A percentile compares a stretch with the other conserved stretches of the same genome.
phyloP scores from a whole-genome alignment of 2,113 vertebrate genomes.

The Brachypodius melanocephalos region DNA sequence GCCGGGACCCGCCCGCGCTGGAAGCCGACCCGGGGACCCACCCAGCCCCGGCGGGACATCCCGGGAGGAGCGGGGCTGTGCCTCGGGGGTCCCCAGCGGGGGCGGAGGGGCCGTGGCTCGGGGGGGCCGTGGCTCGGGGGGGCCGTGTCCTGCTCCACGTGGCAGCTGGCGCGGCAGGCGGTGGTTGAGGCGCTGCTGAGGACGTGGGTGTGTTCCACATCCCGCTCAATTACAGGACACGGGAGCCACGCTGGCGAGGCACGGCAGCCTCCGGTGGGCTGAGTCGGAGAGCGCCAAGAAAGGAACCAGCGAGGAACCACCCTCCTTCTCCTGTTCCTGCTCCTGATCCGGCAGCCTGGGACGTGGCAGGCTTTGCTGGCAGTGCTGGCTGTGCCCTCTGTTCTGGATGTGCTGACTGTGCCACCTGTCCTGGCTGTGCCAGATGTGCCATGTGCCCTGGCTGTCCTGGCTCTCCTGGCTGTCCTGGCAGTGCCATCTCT shows the following conservation, averaged over 20 bases:
- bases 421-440: not conserved
- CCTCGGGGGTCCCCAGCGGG: not conserved
- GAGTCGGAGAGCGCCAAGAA: not conserved
- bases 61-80: not conserved
- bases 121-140: not conserved
- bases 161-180: not conserved
- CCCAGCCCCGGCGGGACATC: too few species aligned
- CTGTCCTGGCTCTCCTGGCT: not conserved
- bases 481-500: not conserved
- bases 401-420: not conserved
- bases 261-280: not conserved
- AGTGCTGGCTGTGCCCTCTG: not conserved
- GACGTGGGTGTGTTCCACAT: not conserved
- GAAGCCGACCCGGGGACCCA: too few species aligned
- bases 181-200: not conserved
- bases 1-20: too few species aligned
- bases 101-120: not conserved
- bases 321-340: not conserved
- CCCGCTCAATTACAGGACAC: not conserved
- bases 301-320: not conserved
- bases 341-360: not conserved
- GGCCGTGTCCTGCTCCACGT: not conserved
- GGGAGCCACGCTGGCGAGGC: not conserved
- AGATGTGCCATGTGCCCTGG: rapidly evolving
- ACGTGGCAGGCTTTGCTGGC: not conserved